These are phyloP conservation scores for Tipula helvola DNA, from an alignment of 2,888 invertebrate genomes.

Conservation along the genomic window DNA sequence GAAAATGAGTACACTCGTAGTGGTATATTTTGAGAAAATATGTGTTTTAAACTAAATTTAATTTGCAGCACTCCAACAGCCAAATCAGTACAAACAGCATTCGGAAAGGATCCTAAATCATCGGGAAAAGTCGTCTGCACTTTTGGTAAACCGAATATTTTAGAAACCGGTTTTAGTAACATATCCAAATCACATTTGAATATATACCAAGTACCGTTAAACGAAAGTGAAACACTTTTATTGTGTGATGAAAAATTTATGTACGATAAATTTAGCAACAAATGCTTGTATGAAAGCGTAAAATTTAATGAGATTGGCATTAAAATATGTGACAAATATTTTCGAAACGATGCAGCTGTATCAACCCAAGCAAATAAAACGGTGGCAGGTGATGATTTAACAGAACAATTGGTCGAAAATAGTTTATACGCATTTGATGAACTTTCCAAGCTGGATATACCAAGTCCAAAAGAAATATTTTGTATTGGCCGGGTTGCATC, in stretches of 20 bases:
- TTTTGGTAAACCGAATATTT: slow-evolving; percentile 42
- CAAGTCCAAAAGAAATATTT: slow-evolving; percentile 27
- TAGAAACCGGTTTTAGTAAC: slow-evolving; percentile 32
- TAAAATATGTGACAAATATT: slow-evolving; percentile 27
- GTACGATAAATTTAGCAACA: slow-evolving; percentile 29
- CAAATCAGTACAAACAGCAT: neutral
- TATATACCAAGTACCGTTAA: slow-evolving; percentile 39
- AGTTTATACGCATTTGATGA: slow-evolving; percentile 19
- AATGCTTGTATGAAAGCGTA: slow-evolving; percentile 13
- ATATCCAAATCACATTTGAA: slow-evolving; percentile 24
- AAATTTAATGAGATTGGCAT: slow-evolving; percentile 26
- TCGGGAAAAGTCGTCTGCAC: slow-evolving; percentile 50
- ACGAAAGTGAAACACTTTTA: slow-evolving; percentile 36
- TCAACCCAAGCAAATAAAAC: neutral
- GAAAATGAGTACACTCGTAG: too few species aligned
- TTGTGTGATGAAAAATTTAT: slow-evolving; percentile 40
- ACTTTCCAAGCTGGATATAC: slow-evolving; percentile 27
- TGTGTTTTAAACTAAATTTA: neutral
- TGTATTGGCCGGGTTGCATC: slow-evolving; percentile 61
- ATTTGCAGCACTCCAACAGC: neutral
- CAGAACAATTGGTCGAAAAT: neutral
- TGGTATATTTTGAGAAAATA: too few species aligned
- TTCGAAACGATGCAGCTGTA: slow-evolving; percentile 18
- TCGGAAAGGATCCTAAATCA: neutral
- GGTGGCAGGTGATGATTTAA: neutral